phyloP scores from a whole-genome alignment of 2,797 vertebrate genomes.

The Rhincodon typus region DNA sequence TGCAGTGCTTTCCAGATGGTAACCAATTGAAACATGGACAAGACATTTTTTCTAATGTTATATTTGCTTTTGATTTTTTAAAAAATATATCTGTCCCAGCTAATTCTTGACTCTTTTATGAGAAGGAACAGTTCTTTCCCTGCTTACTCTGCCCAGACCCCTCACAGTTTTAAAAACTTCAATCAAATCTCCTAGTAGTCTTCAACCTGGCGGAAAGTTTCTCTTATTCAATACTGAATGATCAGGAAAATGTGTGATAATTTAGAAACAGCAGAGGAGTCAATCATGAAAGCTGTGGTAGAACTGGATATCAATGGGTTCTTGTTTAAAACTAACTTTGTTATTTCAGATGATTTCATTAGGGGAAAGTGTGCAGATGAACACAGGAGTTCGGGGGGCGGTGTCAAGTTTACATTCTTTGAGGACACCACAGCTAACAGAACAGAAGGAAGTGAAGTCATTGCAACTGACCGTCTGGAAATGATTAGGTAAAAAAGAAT shows the following conservation, averaged over 20 bases:
- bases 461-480: background rate
- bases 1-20: too few species aligned
- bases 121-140: too few species aligned
- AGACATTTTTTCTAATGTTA: too few species aligned
- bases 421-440: background rate
- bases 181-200: too few species aligned
- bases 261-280: background rate
- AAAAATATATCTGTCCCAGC: too few species aligned
- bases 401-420: background rate
- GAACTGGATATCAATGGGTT: background rate
- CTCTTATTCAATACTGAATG: background rate
- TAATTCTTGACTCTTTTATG: too few species aligned
- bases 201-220: background rate
- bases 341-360: background rate
- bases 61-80: too few species aligned
- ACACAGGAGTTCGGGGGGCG: too few species aligned
- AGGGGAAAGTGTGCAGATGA: background rate
- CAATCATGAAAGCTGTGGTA: background rate
- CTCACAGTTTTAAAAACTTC: too few species aligned
- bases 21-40: too few species aligned
- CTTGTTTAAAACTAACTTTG: background rate
- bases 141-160: too few species aligned
- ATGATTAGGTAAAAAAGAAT: background rate
- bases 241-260: background rate
- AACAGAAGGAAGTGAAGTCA: background rate